Percentiles rank a stretch among this genome's conserved stretches.
These are phyloP conservation scores for Tetragonula carbonaria DNA, from an alignment of 2,888 invertebrate genomes.

Conservation along the genomic window DNA sequence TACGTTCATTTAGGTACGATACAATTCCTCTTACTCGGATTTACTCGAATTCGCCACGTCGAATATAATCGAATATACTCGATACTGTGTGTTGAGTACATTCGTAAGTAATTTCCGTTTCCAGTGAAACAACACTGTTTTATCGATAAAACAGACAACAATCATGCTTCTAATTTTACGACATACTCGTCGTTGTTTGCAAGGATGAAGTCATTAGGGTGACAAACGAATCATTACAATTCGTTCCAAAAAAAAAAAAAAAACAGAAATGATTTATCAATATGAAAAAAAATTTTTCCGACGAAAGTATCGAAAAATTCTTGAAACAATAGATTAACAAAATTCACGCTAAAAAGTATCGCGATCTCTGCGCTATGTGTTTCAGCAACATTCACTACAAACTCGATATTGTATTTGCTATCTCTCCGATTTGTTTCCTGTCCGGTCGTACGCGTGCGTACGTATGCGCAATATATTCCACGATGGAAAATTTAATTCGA, in stretches of 20 bases:
- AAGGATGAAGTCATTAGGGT: too few species aligned
- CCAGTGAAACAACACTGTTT: too few species aligned
- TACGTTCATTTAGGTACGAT: slow-evolving; percentile 24
- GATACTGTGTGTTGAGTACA: neutral
- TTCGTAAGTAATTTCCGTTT: neutral
- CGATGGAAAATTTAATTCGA: neutral
- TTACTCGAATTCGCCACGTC: neutral
- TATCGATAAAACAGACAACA: too few species aligned
- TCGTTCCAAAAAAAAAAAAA: too few species aligned
- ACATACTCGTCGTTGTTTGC: too few species aligned
- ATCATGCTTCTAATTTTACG: too few species aligned
- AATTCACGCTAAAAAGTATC: neutral
- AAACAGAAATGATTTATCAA: too few species aligned
- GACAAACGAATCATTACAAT: too few species aligned
- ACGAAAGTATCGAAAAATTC: too few species aligned
- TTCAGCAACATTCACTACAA: neutral
- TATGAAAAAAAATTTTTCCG: too few species aligned
- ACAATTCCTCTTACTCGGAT: neutral
- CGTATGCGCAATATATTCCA: neutral
- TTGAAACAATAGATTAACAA: neutral
- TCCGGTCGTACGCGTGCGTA: neutral
- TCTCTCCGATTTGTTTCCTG: neutral
- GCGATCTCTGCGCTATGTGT: neutral
- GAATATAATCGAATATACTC: too few species aligned
- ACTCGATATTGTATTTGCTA: neutral